Base-by-base conservation (phyloP, 2,888 invertebrate genomes). In the Physocephala rufipes region DNA sequence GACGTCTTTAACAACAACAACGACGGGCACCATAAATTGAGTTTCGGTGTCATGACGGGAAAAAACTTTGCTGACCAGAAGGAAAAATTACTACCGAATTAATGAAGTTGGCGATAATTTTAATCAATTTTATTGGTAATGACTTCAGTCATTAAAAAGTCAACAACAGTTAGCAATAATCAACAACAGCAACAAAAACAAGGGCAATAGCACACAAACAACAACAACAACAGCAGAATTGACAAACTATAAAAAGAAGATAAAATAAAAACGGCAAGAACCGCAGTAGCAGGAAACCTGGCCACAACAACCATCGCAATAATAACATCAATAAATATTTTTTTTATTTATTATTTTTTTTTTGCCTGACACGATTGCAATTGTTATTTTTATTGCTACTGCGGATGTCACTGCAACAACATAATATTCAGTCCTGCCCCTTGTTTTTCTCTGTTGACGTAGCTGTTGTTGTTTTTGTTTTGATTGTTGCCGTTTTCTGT, bases 381-480 rank as follows among this genome's bases (percentile, higher is more conserved):
- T 68, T 51, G 62, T 62, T 68, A 68, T 68, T 68, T 55, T 19
- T 16, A 26, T 63, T 64, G 49, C 51, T 45, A 36, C 43, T 16
- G 30, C 49, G 47, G 49, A 47, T 49, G 49, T 16, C 49, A 13
- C 9, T n/a, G n/a, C n/a, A n/a, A n/a, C n/a, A n/a, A n/a, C n/a
- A n/a, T n/a, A n/a, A n/a, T n/a, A n/a, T n/a, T 36, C 36, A 47
- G 21, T 63, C 45, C 43, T 43, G 13, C 30, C 43, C 21, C 43
- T 30, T 28, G 30, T 19, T 7, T 47, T 30, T 28, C 26, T 65
- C 36, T 49, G 51, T 45, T 24, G 3, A 51, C 43, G 30, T 65
- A 26, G 49, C 45, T 61, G n/a, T n/a, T n/a, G n/a, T n/a, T n/a
- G 71, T 45, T 66, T 61, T n/a, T 55, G 70, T 62, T 75, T 53